Evolutionary conservation across 2,113 vertebrate species (phyloP).

Genomic region (Terrapene triunguis): DNA sequence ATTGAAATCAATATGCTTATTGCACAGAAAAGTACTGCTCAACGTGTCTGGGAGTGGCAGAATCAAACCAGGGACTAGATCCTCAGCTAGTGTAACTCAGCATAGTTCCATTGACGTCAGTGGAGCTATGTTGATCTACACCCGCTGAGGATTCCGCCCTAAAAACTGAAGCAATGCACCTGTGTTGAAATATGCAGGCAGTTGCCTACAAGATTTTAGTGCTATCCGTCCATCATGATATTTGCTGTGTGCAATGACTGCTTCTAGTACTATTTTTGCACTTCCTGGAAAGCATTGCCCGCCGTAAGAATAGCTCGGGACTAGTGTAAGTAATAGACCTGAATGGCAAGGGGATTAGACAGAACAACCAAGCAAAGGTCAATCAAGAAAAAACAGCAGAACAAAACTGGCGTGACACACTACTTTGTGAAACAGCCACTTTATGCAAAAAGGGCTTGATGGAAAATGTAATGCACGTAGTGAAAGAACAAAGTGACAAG

Average conservation of each 20-base stretch:
- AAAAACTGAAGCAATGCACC: not conserved
- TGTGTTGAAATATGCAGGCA: not conserved
- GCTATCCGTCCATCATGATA: rapidly evolving
- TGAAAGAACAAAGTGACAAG: conserved; percentile 39
- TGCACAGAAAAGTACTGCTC: not conserved
- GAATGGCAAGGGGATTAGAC: not conserved
- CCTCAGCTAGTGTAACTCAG: not conserved
- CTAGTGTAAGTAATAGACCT: not conserved
- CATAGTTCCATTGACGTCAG: not conserved
- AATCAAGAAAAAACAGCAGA: not conserved
- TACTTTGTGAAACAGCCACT: conserved; percentile 1
- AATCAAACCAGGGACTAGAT: not conserved
- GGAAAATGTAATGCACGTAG: conserved; percentile 42
- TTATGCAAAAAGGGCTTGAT: conserved; percentile 36
- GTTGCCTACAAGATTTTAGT: conserved; percentile 23
- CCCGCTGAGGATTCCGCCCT: not conserved
- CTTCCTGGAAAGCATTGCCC: conserved; percentile 30
- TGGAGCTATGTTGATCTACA: not conserved
- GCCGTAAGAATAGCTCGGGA: not conserved
- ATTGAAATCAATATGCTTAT: rapidly evolving
- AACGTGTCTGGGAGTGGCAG: not conserved
- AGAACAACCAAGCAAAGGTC: conserved; percentile 20
- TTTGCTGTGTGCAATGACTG: not conserved
- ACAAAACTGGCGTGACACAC: not conserved
- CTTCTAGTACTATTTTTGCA: not conserved